Percentiles rank a stretch among this genome's conserved stretches.
Evolutionary conservation across 2,113 vertebrate genomes (phyloP).

Genomic region (Cheilinus undulatus): DNA sequence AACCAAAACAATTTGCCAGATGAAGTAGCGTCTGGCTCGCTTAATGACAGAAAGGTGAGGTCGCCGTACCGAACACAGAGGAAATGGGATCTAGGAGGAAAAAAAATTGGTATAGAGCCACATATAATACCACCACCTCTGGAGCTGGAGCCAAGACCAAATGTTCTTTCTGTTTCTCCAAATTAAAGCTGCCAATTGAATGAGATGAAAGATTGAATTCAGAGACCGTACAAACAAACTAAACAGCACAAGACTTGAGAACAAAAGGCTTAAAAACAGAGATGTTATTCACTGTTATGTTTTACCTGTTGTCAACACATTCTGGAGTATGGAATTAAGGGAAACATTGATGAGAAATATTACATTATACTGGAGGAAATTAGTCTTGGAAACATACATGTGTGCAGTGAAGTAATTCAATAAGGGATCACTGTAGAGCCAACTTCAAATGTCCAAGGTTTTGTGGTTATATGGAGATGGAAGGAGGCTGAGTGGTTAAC

Average conservation of each 20-base stretch:
- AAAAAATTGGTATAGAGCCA: slow-evolving; percentile 27
- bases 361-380: background rate
- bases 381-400: background rate
- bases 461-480: no score
- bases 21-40: slow-evolving; percentile 83
- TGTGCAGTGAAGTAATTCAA: background rate
- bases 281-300: background rate
- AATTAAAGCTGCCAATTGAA: slow-evolving; percentile 44
- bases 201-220: slow-evolving; percentile 53
- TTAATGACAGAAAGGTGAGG: slow-evolving; percentile 76
- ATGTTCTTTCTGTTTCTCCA: slow-evolving; percentile 47
- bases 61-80: slow-evolving; percentile 2
- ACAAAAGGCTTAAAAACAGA: background rate
- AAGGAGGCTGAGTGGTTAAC: no score
- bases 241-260: background rate
- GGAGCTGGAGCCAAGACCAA: slow-evolving; percentile 45
- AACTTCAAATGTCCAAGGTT: no score
- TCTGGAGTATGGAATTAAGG: background rate
- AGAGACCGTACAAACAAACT: slow-evolving; percentile 33
- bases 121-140: slow-evolving; percentile 18
- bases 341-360: background rate
- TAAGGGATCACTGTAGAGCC: no score
- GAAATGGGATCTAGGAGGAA: slow-evolving; percentile 18
- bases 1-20: slow-evolving; percentile 73
- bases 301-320: background rate